Percentiles rank a stretch among this genome's conserved stretches.
Evolutionary conservation across 2,888 invertebrate genomes (phyloP).

Genomic region (Acleris holmiana): DNA sequence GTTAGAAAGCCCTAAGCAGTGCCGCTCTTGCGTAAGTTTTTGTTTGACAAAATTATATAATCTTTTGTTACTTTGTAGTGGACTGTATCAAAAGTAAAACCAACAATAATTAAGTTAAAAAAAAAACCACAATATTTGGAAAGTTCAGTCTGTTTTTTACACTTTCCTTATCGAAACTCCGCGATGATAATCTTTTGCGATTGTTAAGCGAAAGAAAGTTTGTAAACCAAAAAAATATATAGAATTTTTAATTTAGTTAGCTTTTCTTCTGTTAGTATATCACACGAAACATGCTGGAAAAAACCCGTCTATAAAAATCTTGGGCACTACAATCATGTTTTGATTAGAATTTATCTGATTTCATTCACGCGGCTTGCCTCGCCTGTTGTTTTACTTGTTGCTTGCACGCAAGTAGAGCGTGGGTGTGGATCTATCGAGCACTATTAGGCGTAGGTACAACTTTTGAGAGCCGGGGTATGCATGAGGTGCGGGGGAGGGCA

Average conservation of each 20-base stretch:
- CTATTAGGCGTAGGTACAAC: no score
- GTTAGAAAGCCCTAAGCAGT: conserved; percentile 29
- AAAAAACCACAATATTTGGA: conserved; percentile 19
- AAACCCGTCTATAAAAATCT: background rate
- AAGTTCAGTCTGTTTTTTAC: conserved; percentile 19
- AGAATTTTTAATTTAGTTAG: no score
- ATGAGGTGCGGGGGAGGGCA: no score
- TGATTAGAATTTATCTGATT: conserved; percentile 10
- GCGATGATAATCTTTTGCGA: conserved; percentile 22
- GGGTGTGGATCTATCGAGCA: no score
- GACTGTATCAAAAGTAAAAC: conserved; percentile 6
- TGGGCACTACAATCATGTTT: background rate
- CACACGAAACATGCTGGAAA: background rate
- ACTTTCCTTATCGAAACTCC: conserved; percentile 18
- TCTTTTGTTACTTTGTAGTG: conserved; percentile 4
- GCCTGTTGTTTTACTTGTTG: conserved; percentile 23
- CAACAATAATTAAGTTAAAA: conserved; percentile 3
- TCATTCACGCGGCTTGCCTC: conserved; percentile 7
- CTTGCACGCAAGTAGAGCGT: conserved; percentile 21
- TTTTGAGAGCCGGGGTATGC: no score
- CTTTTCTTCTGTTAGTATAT: background rate
- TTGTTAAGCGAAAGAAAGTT: background rate
- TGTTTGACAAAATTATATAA: conserved; percentile 28
- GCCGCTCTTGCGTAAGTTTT: conserved; percentile 23
- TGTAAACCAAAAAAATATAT: no score